Base-by-base conservation (phyloP, 2,797 vertebrate species). In the Phoeniculus purpureus region DNA sequence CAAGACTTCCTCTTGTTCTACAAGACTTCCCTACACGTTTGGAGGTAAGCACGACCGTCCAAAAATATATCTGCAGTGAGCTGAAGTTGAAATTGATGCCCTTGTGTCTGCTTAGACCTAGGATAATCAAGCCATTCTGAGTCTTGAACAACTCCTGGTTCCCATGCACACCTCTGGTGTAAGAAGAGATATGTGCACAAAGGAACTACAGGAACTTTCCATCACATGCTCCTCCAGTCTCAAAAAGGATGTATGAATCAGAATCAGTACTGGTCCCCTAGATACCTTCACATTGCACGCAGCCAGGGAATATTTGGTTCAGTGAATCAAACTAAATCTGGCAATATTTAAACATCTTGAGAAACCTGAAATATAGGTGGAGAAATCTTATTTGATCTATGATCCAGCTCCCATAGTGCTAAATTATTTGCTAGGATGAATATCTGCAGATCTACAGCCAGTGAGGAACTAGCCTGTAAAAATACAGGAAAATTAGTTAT, bases 341-440 rank as follows among this genome's bases (percentile, higher is more conserved):
- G 3, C 55, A 23, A 66, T 26, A 52, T 16, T 3, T 34, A 73
- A 88, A 76, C 9, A 47, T 3, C 7, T 79, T 59, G 29, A 91
- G 26, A 11, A 48, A 60, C 31, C 29, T 50, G 29, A 27, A 31
- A 10, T 17, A 4, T 26, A 55, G 55, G 25, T 32, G n/a, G 4
- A 62, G n/a, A 32, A 2, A 0, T 72, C 61, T 54, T 67, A 45
- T 77, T 75, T 59, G 43, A 70, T 40, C 31, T 66, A 40, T 15
- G n/a, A 29, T 16, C 12, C 21, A 1, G 1, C 5, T 55, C 6
- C n/a, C 1, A 0, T 43, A 6, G 7, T 45, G 16, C 7, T 90
- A 51, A 52, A 66, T 50, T 62, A 45, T 70, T 84, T 79, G 5
- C 32, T 27, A 67, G 50, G n/a, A 12, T 55, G 56, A 10, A 47